These are phyloP conservation scores for Lasiurus cinereus DNA, from an alignment of 2,113 vertebrate genomes.

Conservation along the genomic window DNA sequence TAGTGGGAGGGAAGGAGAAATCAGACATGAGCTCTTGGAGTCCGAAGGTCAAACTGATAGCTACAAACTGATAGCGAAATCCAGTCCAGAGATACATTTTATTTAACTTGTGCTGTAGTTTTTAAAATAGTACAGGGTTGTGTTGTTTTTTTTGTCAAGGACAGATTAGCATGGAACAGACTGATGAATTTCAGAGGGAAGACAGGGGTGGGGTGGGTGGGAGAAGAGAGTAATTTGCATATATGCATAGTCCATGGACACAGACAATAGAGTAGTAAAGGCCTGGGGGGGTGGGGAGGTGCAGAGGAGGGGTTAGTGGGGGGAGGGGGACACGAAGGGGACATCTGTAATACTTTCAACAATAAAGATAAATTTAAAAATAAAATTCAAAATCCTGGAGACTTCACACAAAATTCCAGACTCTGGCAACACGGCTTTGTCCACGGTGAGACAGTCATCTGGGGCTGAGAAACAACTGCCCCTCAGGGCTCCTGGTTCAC, in stretches of 20 bases:
- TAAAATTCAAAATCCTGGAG: conserved; percentile 6
- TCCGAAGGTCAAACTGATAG: neutral
- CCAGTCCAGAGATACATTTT: neutral
- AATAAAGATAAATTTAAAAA: too few species aligned
- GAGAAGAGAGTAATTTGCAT: too few species aligned
- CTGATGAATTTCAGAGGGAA: too few species aligned
- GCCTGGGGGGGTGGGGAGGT: too few species aligned
- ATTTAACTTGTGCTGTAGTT: neutral
- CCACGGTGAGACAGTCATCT: neutral
- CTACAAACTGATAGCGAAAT: neutral
- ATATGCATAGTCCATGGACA: too few species aligned
- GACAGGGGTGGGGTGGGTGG: too few species aligned
- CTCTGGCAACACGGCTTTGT: neutral
- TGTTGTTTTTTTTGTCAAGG: neutral
- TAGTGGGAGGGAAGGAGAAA: neutral
- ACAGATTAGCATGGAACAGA: too few species aligned
- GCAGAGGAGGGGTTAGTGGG: too few species aligned
- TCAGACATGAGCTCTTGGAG: neutral
- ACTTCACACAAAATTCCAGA: neutral
- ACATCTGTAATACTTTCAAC: too few species aligned
- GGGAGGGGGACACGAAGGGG: too few species aligned
- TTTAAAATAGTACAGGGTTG: neutral
- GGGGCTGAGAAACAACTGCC: neutral
- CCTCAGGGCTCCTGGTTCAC: neutral
- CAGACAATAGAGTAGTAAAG: too few species aligned